Evolutionary conservation across 1,140 invertebrate genomes (phyloP).

Genomic region (Leguminivora glycinivorella): DNA sequence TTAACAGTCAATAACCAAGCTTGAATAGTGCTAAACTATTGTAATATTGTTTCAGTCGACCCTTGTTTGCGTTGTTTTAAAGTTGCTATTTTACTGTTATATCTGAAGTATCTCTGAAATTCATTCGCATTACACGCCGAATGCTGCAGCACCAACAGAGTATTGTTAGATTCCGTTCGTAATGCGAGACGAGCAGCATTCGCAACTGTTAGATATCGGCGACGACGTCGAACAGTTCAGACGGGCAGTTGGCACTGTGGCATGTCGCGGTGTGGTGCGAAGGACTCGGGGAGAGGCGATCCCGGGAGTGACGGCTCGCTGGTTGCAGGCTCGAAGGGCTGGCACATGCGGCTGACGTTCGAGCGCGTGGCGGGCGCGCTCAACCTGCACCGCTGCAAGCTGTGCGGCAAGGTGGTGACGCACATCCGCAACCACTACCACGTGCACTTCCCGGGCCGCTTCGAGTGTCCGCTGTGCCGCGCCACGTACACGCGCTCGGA

Average conservation of each 20-base stretch:
- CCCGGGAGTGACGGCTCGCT: conserved; percentile 54
- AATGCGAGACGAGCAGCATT: conserved; percentile 19
- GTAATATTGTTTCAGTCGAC: conserved; percentile 36
- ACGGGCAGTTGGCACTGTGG: conserved; percentile 42
- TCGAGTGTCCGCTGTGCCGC: conserved; percentile 92
- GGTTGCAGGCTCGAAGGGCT: conserved; percentile 93
- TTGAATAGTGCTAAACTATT: conserved; percentile 62
- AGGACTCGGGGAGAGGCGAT: conserved; percentile 15
- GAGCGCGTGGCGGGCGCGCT: conserved; percentile 92
- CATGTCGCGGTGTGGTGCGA: conserved; percentile 28
- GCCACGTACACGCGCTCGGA: conserved; percentile 93
- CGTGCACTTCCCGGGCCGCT: conserved; percentile 92
- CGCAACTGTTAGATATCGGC: not conserved
- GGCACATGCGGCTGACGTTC: conserved; percentile 94
- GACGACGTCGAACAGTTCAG: not conserved
- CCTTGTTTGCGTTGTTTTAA: conserved; percentile 35
- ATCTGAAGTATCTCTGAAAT: conserved; percentile 15
- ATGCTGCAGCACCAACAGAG: conserved; percentile 47
- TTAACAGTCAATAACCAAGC: conserved; percentile 62
- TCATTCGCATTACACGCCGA: conserved; percentile 34
- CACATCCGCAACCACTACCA: conserved; percentile 95
- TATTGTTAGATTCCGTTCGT: not conserved
- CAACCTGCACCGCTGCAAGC: conserved; percentile 93
- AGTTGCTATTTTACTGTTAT: conserved; percentile 27
- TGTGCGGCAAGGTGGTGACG: conserved; percentile 94